A percentile compares a stretch with the other conserved stretches of the same genome.
Evolutionary conservation across 1,140 invertebrate species (phyloP).

Genomic region (Eupeodes corollae): DNA sequence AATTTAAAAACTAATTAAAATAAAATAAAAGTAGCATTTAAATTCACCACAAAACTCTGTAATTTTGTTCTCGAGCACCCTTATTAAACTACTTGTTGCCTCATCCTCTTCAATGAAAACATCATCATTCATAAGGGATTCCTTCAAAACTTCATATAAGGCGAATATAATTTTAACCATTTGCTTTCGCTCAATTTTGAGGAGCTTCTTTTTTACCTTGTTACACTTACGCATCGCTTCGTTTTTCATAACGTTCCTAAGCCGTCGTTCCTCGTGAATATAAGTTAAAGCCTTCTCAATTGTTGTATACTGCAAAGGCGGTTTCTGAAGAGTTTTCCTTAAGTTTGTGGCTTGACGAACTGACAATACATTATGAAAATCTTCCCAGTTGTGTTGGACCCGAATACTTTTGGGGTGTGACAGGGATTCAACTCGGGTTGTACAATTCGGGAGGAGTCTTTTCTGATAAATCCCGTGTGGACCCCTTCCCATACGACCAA

Average conservation of each 20-base stretch:
- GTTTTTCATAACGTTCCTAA: constrained; percentile 13
- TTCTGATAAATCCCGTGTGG: constrained; percentile 17
- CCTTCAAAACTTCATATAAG: constrained; percentile 33
- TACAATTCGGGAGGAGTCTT: constrained; percentile 19
- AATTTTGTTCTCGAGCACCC: not conserved
- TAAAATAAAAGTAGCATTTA: too few relatives aligned
- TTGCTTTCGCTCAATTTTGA: constrained; percentile 24
- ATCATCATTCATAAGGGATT: constrained; percentile 30
- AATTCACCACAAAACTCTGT: not conserved
- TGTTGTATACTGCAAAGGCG: constrained; percentile 15
- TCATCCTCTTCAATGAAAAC: constrained; percentile 15
- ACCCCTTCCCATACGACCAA: constrained; percentile 7
- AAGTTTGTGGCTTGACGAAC: constrained; percentile 13
- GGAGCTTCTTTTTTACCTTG: constrained; percentile 19
- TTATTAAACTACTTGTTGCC: not conserved
- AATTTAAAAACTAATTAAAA: too few relatives aligned
- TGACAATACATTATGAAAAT: constrained; percentile 14
- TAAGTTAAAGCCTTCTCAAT: constrained; percentile 26
- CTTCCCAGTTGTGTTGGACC: constrained; percentile 14
- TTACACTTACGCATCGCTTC: constrained; percentile 17
- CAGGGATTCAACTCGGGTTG: constrained; percentile 23
- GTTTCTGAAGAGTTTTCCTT: constrained; percentile 19
- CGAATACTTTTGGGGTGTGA: constrained; percentile 19
- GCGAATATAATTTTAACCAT: constrained; percentile 31
- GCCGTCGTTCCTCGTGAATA: constrained; percentile 25